Percentiles rank a stretch among this genome's conserved stretches.
phyloP scores from a whole-genome alignment of 2,888 invertebrate species.

The Galeruca laticollis region DNA sequence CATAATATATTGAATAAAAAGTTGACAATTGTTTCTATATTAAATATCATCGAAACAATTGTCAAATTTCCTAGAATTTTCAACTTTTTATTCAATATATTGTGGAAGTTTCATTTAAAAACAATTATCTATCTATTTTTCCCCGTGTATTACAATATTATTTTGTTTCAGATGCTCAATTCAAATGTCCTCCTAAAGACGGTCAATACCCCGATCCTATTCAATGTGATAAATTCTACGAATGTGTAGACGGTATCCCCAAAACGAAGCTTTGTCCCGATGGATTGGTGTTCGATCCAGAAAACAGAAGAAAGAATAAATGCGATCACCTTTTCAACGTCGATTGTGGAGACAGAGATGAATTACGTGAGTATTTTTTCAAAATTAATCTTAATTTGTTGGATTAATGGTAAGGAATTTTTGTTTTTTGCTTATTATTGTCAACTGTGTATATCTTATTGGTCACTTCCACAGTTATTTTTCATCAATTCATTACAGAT shows the following conservation, averaged over 20 bases:
- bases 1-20: too few relatives aligned
- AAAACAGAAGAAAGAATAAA: conserved; percentile 88
- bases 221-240: conserved; percentile 90
- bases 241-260: conserved; percentile 80
- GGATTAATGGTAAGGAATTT: too few relatives aligned
- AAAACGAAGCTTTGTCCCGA: conserved; percentile 86
- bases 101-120: too few relatives aligned
- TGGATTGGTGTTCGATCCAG: conserved; percentile 88
- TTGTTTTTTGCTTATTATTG: too few relatives aligned
- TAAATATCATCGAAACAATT: too few relatives aligned
- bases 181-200: conserved; percentile 84
- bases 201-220: conserved; percentile 84
- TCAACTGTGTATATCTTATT: too few relatives aligned
- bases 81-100: too few relatives aligned
- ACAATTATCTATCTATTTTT: not conserved
- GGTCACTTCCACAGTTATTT: too few relatives aligned
- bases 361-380: conserved; percentile 87
- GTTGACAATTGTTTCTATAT: too few relatives aligned
- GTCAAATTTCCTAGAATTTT: too few relatives aligned
- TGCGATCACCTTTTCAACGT: conserved; percentile 94
- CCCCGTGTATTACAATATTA: not conserved
- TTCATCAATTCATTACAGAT: too few relatives aligned
- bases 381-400: too few relatives aligned
- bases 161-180: conserved; percentile 68
- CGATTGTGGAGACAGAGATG: conserved; percentile 88